Base-by-base conservation (phyloP, 2,113 vertebrate genomes). In the Gobius niger region DNA sequence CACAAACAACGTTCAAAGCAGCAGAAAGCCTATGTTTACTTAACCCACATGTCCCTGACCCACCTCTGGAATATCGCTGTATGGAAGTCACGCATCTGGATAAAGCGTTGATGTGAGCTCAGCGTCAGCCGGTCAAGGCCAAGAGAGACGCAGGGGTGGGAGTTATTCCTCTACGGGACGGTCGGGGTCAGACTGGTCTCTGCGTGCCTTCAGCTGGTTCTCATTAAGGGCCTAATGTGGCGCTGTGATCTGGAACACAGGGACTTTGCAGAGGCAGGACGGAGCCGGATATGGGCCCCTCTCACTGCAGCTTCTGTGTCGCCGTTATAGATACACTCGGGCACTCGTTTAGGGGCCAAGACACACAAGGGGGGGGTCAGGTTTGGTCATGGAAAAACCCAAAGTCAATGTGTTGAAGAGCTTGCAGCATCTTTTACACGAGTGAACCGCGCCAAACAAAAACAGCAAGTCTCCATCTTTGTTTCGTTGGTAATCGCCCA, bases 141-240 rank as follows among this genome's bases (percentile, higher is more conserved):
- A 65, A 44, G 9, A 60, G 56, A 47, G 57, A 63, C 19, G 51
- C 54, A 50, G 44, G 34, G 72, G 18, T 9, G 3, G 16, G 47
- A 40, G 46, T 34, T 34, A 34, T 34, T 34, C 24, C 24, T 34
- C 24, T 7, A 50, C 10, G 19, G 72, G 78, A 77, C 49, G 63
- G 63, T 76, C 15, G 60, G 67, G 82, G 85, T 87, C 81, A 88
- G 79, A 78, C 80, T 80, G 71, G 57, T 47, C 40, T 44, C 57
- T 65, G 65, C 83, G 86, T 83, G 57, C 72, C 65, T 85, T 87
- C 87, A 91, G 84, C 90, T 91, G 90, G 78, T 87, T 88, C 85
- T 85, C 84, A 91, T 91, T 91, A 89, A 18, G 62, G 44, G 52
- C 46, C 86, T 89, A 88, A 89, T 88, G 86, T 78, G 82, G 78